Conservation (phyloP, 2,797 vertebrate species). For the Selene dorsalis region DNA sequence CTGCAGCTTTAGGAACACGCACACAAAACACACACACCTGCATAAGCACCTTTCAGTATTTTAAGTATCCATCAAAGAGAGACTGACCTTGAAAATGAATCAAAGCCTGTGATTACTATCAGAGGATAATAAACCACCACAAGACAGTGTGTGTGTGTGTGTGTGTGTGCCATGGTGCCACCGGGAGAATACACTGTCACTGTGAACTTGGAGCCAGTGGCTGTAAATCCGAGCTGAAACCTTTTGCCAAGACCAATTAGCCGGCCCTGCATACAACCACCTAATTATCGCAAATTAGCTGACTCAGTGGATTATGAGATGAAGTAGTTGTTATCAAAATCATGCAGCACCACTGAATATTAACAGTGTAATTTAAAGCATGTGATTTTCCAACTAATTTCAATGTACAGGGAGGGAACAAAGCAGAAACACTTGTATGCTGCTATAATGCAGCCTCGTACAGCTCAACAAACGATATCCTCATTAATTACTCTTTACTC, state of each 20-base stretch:
- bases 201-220: slow-evolving; percentile 46
- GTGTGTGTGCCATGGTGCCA: slow-evolving; percentile 9
- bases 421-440: slow-evolving; percentile 14
- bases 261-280: slow-evolving; percentile 43
- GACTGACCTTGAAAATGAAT: slow-evolving; percentile 39
- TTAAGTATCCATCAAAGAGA: slow-evolving; percentile 34
- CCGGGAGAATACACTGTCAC: slow-evolving; percentile 35
- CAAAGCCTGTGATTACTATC: slow-evolving; percentile 37
- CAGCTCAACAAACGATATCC: slow-evolving; percentile 1
- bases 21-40: neutral
- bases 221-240: slow-evolving; percentile 59
- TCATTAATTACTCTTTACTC: neutral
- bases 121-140: slow-evolving; percentile 54
- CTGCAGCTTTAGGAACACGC: neutral
- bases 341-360: slow-evolving; percentile 56
- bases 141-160: neutral
- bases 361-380: slow-evolving; percentile 54
- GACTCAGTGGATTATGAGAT: slow-evolving; percentile 67
- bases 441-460: neutral
- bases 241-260: slow-evolving; percentile 66
- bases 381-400: slow-evolving; percentile 51
- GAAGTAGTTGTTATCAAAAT: slow-evolving; percentile 69
- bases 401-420: slow-evolving; percentile 26
- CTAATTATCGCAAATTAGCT: slow-evolving; percentile 73
- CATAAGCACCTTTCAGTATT: slow-evolving; percentile 27